Evolutionary conservation across 2,888 invertebrate genomes (phyloP), one percentile per base, ranked within the genome.

Genomic region (Diloba caeruleocephala): DNA sequence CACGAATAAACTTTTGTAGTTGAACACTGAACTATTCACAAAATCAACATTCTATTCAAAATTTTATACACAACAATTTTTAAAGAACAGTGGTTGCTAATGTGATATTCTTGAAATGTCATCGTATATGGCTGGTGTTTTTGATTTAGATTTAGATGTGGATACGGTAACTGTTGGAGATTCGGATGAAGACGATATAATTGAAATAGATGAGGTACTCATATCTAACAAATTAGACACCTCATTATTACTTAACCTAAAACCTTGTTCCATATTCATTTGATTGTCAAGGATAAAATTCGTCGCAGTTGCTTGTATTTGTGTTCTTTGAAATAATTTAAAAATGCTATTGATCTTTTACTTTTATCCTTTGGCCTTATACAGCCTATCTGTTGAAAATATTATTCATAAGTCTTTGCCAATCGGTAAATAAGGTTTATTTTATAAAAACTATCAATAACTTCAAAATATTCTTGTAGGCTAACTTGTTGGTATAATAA

Each of bases 151-250:
- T 92, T 94, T 98, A 84, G 96, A 95, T 87, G 92, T 93, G 78
- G 94, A 94, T 86, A 93, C 94, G 59, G 94, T 94, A 74, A 93
- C 94, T 61, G 94, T 95, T 71, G 96, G 95, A 82, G 96, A 97
- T 87, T 96, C 96, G 84, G 97, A 97, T 80, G 97, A 97, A 76
- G 98, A 98, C 87, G 98, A 98, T 94, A 96, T 96, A 86, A 96
- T 98, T 85, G 97, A 97, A 84, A 94, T 96, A 70, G 97, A 97
- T 94, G 97, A 97, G 96, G 98, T 98, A 95, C 94, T 90, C 85
- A 68, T 71, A 39, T 58, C 33, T 62, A 41, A 39, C 36, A 31
- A 31, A 46, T 44, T 49, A 39, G 39, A 52, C 46, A 38, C 54
- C 59, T 66, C 57, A 72, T 64, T 71, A 74, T 72, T 80, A 78